Evolutionary conservation across 1,140 invertebrate species (phyloP).

Genomic region (Stegodyphus mimosarum): DNA sequence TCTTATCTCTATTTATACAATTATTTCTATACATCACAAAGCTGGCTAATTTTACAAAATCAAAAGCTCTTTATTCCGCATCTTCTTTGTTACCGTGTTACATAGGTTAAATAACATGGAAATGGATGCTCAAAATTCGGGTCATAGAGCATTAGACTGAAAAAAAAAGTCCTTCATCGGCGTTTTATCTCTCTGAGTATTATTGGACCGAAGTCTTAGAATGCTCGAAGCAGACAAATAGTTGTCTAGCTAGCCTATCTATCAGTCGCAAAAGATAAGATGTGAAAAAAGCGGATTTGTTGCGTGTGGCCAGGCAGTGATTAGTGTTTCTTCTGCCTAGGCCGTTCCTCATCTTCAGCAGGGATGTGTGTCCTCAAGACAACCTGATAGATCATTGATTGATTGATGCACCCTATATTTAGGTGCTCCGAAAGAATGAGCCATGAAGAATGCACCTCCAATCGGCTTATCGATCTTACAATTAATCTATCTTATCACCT

Average conservation of each 20-base stretch:
- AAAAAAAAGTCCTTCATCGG: too few relatives aligned
- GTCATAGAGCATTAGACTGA: too few relatives aligned
- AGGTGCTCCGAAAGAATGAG: constrained; percentile 51
- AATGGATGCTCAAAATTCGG: too few relatives aligned
- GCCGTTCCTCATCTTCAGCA: constrained; percentile 33
- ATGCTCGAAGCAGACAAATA: constrained; percentile 40
- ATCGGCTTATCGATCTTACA: constrained; percentile 57
- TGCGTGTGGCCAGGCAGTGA: constrained; percentile 49
- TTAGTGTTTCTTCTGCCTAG: constrained; percentile 6
- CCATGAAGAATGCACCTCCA: constrained; percentile 53
- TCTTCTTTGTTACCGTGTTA: too few relatives aligned
- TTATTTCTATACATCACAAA: too few relatives aligned
- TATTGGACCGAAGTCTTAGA: constrained; percentile 17
- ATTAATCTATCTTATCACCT: constrained; percentile 55
- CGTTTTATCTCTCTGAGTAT: constrained; percentile 9
- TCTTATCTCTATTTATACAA: too few relatives aligned
- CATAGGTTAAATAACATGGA: too few relatives aligned
- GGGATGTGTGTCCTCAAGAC: constrained; percentile 39
- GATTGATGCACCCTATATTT: constrained; percentile 56
- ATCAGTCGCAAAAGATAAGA: constrained; percentile 23
- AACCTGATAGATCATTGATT: constrained; percentile 57
- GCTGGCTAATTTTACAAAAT: too few relatives aligned
- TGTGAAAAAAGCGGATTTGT: constrained; percentile 46
- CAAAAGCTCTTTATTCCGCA: too few relatives aligned
- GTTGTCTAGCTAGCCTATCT: constrained; percentile 40